Evolutionary conservation across 2,113 vertebrate genomes (phyloP).

Genomic region (Parotia lawesii): DNA sequence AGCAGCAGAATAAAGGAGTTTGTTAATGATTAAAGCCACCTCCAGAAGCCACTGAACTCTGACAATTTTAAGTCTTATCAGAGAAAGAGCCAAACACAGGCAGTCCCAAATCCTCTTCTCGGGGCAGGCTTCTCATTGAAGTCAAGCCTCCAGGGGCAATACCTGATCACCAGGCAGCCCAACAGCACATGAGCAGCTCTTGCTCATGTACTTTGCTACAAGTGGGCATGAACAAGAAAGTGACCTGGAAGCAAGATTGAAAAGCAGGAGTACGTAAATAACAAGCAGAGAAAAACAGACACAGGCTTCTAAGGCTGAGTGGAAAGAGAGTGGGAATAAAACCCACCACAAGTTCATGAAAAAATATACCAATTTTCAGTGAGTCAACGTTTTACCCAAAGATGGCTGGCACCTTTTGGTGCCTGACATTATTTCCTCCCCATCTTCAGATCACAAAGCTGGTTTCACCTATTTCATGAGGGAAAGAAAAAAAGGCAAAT

Average conservation of each 20-base stretch:
- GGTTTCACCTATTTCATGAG: neutral
- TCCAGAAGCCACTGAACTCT: neutral
- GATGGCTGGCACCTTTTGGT: neutral
- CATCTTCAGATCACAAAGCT: neutral
- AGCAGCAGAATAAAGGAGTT: neutral
- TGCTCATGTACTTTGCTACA: neutral
- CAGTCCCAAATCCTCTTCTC: neutral
- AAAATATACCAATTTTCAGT: neutral
- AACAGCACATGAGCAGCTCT: neutral
- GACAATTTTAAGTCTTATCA: neutral
- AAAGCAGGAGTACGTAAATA: neutral
- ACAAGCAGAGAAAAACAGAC: neutral
- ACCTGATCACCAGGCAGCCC: neutral
- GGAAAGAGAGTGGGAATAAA: neutral
- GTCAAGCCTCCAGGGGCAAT: neutral
- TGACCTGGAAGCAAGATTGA: neutral
- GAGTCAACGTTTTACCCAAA: neutral
- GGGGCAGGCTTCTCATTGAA: neutral
- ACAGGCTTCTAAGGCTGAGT: neutral
- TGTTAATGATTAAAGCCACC: conserved; percentile 35
- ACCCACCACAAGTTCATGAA: neutral
- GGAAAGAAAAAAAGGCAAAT: neutral
- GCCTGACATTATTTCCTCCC: neutral
- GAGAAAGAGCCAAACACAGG: neutral
- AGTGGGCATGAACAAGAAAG: neutral